These are phyloP conservation scores for Ameiurus melas DNA, from an alignment of 2,113 vertebrate species.

Conservation along the genomic window DNA sequence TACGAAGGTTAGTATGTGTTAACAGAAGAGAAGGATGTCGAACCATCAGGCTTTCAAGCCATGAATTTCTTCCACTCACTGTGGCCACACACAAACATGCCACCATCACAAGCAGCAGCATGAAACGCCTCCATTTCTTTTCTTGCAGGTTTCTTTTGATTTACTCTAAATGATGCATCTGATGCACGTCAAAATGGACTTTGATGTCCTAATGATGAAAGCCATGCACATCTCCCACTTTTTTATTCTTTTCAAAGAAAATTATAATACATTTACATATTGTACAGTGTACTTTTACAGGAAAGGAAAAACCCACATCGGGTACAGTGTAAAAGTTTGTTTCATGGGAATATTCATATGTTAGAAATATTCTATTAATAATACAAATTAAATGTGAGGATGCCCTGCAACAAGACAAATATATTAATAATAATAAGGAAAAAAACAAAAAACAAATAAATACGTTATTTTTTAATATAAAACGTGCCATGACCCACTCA, in stretches of 20 bases:
- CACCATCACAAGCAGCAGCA: neutral
- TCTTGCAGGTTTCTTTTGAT: slow-evolving; percentile 6
- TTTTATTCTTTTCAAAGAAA: neutral
- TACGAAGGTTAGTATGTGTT: neutral
- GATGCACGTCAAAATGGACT: slow-evolving; percentile 33
- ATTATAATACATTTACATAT: neutral
- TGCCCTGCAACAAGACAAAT: neutral
- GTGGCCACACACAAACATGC: neutral
- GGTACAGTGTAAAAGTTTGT: neutral
- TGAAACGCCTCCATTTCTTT: slow-evolving; percentile 15
- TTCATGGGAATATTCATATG: neutral
- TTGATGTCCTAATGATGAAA: slow-evolving; percentile 33
- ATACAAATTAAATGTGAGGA: neutral
- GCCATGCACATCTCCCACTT: neutral
- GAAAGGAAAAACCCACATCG: neutral
- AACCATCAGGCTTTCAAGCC: neutral
- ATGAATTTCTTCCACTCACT: neutral
- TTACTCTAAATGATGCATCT: slow-evolving; percentile 7
- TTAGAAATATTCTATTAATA: neutral
- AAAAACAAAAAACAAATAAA: neutral
- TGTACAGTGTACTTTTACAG: neutral
- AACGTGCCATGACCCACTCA: neutral
- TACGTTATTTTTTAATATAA: neutral
- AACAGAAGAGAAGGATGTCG: neutral
- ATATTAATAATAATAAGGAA: neutral